phyloP scores from a whole-genome alignment of 2,888 invertebrate genomes.

The Calephelis perditalis region DNA sequence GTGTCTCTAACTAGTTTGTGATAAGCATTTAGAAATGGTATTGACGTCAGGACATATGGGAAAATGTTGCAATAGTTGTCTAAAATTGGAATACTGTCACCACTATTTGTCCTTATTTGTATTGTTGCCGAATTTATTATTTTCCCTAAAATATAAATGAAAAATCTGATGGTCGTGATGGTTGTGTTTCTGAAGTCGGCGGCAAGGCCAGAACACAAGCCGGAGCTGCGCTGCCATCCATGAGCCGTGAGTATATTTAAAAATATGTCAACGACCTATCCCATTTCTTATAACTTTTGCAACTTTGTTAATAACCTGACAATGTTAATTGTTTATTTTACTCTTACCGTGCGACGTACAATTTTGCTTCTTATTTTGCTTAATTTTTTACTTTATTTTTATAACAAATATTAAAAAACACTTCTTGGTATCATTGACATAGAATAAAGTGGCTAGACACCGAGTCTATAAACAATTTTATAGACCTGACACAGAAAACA shows the following conservation, averaged over 20 bases:
- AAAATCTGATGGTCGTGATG: constrained; percentile 12
- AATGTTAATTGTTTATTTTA: not conserved
- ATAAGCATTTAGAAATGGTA: too few relatives aligned
- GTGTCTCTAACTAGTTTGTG: too few relatives aligned
- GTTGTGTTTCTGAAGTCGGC: constrained; percentile 9
- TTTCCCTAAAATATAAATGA: not conserved
- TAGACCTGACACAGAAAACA: too few relatives aligned
- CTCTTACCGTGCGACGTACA: not conserved
- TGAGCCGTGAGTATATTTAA: constrained; percentile 13
- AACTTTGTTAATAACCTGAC: constrained; percentile 11
- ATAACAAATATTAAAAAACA: not conserved
- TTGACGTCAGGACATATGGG: too few relatives aligned
- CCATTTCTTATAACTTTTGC: constrained; percentile 7
- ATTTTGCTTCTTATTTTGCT: not conserved
- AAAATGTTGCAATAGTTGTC: too few relatives aligned
- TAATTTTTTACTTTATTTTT: not conserved
- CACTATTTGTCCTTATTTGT: too few relatives aligned
- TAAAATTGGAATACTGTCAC: too few relatives aligned
- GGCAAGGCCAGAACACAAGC: constrained; percentile 14
- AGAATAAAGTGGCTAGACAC: not conserved
- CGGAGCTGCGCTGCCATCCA: constrained; percentile 9
- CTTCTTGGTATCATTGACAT: constrained; percentile 14
- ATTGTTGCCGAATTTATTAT: too few relatives aligned
- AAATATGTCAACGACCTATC: not conserved
- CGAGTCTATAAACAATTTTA: not conserved